phyloP scores from a whole-genome alignment of 2,113 vertebrate genomes.

The Sigmodon hispidus region DNA sequence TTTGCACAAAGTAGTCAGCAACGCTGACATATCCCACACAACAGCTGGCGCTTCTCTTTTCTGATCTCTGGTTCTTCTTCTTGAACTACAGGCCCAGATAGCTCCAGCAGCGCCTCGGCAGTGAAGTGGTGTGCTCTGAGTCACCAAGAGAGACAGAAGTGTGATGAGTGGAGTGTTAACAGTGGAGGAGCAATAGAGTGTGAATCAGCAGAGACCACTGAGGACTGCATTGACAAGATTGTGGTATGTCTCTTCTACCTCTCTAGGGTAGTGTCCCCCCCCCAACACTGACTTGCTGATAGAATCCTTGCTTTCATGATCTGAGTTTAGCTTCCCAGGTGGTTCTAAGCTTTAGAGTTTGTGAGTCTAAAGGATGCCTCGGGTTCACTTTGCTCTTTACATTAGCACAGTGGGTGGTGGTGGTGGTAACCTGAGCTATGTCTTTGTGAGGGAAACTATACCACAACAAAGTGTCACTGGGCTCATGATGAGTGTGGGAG shows the following conservation, averaged over 20 bases:
- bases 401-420: not conserved
- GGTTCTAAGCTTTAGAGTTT: not conserved
- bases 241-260: constrained; percentile 84
- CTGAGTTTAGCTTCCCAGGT: not conserved
- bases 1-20: not conserved
- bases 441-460: not conserved
- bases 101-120: not conserved
- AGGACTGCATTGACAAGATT: constrained; percentile 92
- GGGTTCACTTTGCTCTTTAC: not conserved
- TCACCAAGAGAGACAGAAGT: constrained; percentile 88
- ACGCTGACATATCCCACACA: not conserved
- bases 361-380: not conserved
- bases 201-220: constrained; percentile 74
- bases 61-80: not conserved
- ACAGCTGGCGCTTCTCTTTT: not conserved
- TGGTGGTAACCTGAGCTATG: not conserved
- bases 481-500: not conserved
- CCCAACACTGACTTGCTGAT: not conserved
- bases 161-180: constrained; percentile 89
- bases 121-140: constrained; percentile 91
- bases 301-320: not conserved
- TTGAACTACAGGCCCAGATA: constrained; percentile 6
- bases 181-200: constrained; percentile 85
- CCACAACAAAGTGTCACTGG: not conserved
- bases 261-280: not conserved